These are phyloP conservation scores for Aleiodes leptofemur DNA, from an alignment of 2,888 invertebrate species.

Conservation along the genomic window DNA sequence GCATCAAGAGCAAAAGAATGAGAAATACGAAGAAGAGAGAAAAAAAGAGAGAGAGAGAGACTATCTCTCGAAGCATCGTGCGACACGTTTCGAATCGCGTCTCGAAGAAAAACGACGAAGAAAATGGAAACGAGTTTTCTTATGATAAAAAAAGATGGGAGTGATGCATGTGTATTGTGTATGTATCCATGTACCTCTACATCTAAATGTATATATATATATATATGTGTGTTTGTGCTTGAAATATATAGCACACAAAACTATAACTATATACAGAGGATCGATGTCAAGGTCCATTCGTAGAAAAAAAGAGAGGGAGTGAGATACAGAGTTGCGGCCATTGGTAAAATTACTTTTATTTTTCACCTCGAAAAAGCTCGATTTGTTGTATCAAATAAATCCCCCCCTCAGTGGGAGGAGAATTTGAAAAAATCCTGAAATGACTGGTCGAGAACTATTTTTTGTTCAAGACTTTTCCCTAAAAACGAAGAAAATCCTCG, in stretches of 20 bases:
- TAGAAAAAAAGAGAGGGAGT: neutral
- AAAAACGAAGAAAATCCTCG: neutral
- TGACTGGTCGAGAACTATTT: too few species aligned
- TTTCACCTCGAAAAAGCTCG: slow-evolving; percentile 22
- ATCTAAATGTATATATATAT: neutral
- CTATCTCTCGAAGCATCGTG: neutral
- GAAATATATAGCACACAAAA: neutral
- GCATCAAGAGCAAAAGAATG: slow-evolving; percentile 5
- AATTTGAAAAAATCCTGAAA: neutral
- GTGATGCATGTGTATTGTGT: slow-evolving; percentile 1
- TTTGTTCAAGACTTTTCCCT: too few species aligned
- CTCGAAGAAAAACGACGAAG: slow-evolving; percentile 14
- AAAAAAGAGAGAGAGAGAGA: neutral
- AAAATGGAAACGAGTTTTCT: neutral
- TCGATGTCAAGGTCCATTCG: slow-evolving; percentile 42
- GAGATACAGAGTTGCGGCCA: neutral
- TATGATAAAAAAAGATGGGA: neutral
- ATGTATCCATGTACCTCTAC: neutral
- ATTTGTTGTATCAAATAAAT: neutral
- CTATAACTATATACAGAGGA: slow-evolving; percentile 27
- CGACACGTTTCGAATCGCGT: slow-evolving; percentile 21
- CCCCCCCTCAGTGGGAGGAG: neutral
- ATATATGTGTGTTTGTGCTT: neutral
- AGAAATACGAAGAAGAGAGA: neutral
- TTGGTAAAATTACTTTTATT: slow-evolving; percentile 22